Conservation (phyloP, 1,140 invertebrate species). For the Aplysia californica region DNA sequence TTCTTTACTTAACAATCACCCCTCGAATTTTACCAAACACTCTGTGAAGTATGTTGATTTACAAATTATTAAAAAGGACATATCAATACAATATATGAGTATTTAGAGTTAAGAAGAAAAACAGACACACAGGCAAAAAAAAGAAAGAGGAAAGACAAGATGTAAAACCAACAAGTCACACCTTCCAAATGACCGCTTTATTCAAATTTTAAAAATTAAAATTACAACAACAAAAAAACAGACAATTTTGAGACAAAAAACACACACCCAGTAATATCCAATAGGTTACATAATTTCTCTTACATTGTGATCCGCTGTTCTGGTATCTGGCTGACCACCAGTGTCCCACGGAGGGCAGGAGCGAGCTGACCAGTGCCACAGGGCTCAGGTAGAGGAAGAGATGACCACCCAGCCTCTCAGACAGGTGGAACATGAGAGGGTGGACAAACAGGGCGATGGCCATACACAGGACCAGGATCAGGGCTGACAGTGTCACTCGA, state of each 20-base stretch:
- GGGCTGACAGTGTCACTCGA: background rate
- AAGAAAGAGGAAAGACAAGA: background rate
- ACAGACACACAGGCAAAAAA: too few relatives aligned
- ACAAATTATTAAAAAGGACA: too few relatives aligned
- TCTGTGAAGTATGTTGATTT: background rate
- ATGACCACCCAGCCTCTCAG: background rate
- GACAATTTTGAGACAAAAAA: background rate
- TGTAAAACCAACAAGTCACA: background rate
- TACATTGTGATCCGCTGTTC: background rate
- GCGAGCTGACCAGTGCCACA: background rate
- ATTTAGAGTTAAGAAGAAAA: too few relatives aligned
- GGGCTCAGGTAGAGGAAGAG: constrained; percentile 7
- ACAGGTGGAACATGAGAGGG: background rate
- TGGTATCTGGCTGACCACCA: background rate
- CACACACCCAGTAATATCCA: background rate
- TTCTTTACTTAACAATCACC: background rate
- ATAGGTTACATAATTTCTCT: background rate
- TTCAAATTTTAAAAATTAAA: too few relatives aligned
- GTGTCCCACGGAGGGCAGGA: background rate
- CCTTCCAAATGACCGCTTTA: background rate
- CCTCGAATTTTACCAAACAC: background rate
- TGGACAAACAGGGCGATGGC: background rate
- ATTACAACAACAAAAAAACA: too few relatives aligned
- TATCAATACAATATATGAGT: too few relatives aligned
- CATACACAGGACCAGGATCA: background rate